Percentiles rank a stretch among this genome's conserved stretches.
phyloP scores from a whole-genome alignment of 2,888 invertebrate genomes.

The Andrena haemorrhoa region DNA sequence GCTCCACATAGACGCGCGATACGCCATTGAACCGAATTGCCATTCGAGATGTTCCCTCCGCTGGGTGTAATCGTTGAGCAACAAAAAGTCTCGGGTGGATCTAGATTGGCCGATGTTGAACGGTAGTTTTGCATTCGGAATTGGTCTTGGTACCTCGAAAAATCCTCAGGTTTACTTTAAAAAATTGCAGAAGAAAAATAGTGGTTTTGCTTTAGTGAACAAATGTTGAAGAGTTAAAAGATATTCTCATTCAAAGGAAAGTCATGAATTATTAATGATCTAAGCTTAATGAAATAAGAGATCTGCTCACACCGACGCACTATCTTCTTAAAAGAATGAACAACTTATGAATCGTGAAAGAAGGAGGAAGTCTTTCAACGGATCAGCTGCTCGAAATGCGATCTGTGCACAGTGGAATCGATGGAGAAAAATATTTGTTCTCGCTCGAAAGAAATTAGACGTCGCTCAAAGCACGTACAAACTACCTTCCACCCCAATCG shows the following conservation, averaged over 20 bases:
- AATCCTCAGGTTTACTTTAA: background rate
- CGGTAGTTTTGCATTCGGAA: background rate
- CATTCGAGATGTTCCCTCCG: constrained; percentile 34
- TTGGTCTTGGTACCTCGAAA: background rate
- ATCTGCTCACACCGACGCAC: background rate
- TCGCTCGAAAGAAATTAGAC: constrained; percentile 47
- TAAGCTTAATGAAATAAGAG: background rate
- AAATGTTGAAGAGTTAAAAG: too few relatives aligned
- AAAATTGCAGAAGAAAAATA: constrained; percentile 8
- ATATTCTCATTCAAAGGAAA: too few relatives aligned
- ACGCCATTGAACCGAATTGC: constrained; percentile 40
- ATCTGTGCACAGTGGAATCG: background rate
- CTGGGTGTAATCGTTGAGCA: constrained; percentile 16
- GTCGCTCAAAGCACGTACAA: constrained; percentile 31
- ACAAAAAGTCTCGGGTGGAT: constrained; percentile 18
- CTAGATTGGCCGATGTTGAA: constrained; percentile 15
- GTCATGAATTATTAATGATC: too few relatives aligned
- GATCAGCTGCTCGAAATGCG: background rate
- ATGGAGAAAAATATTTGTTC: background rate
- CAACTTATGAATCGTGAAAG: background rate
- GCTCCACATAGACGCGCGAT: constrained; percentile 36
- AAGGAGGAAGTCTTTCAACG: background rate
- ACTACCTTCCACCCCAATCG: constrained; percentile 28
- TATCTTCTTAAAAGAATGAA: background rate
- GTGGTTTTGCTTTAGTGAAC: too few relatives aligned